A percentile compares a stretch with the other conserved stretches of the same genome.
Evolutionary conservation across 1,140 invertebrate species (phyloP).

Genomic region (Drosophila takahashii): DNA sequence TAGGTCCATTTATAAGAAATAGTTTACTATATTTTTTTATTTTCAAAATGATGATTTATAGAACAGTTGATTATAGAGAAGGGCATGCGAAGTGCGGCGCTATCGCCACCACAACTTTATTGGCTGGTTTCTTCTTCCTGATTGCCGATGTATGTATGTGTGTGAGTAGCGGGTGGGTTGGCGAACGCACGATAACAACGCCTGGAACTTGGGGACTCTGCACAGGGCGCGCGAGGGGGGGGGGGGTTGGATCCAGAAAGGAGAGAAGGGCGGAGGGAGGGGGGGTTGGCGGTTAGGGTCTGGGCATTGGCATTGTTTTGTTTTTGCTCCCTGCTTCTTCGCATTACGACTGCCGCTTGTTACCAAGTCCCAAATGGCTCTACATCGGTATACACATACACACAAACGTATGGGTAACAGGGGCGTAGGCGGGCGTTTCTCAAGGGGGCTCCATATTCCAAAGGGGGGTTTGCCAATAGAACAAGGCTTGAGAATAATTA

Average conservation of each 20-base stretch:
- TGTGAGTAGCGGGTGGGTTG: slow-evolving; percentile 67
- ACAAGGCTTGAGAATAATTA: neutral
- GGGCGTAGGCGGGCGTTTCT: neutral
- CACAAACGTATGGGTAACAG: slow-evolving; percentile 2
- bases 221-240: neutral
- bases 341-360: slow-evolving; percentile 36
- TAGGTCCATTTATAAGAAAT: too few species aligned
- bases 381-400: neutral
- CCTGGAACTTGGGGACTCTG: slow-evolving; percentile 27
- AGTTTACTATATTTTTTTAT: too few species aligned
- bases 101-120: slow-evolving; percentile 20
- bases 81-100: neutral
- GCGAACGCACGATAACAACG: slow-evolving; percentile 69
- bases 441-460: neutral
- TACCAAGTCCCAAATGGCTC: slow-evolving; percentile 57
- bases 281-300: slow-evolving; percentile 16
- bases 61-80: too few species aligned
- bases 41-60: too few species aligned
- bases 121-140: slow-evolving; percentile 62
- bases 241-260: neutral
- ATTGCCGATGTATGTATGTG: slow-evolving; percentile 32
- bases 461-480: neutral
- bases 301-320: slow-evolving; percentile 50
- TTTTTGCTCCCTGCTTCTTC: slow-evolving; percentile 33
- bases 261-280: neutral